These are phyloP conservation scores for Saturnia pavonia DNA, from an alignment of 2,888 invertebrate genomes.

Conservation along the genomic window DNA sequence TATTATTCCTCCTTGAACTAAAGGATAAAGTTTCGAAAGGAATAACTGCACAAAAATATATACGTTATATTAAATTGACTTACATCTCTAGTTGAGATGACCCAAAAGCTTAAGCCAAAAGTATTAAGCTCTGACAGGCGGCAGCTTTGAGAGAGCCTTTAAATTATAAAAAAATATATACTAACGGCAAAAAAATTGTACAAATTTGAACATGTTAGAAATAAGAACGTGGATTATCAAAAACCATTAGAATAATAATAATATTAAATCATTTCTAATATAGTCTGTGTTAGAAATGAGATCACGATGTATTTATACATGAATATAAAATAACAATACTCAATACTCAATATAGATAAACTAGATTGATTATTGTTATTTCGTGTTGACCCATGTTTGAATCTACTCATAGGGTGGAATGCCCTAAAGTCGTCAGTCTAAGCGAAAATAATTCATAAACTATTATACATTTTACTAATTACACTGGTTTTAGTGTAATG, in stretches of 20 bases:
- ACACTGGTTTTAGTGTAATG: no score
- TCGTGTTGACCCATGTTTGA: no score
- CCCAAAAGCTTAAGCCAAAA: constrained; percentile 7
- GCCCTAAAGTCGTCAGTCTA: no score
- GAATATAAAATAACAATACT: no score
- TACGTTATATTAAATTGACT: background rate
- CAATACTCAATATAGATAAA: no score
- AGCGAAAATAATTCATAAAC: no score
- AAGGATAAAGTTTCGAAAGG: background rate
- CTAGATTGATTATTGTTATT: no score
- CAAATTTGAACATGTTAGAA: no score
- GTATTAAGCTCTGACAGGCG: background rate
- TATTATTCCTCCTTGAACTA: background rate
- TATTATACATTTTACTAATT: no score
- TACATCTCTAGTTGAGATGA: background rate
- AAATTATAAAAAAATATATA: background rate
- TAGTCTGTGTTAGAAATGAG: background rate
- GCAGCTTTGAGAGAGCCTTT: background rate
- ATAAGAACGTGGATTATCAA: background rate
- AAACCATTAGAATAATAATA: background rate
- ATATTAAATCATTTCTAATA: background rate
- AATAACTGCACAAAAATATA: background rate
- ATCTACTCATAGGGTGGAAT: no score
- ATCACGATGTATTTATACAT: background rate
- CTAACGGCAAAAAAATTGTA: background rate